Conservation (phyloP, 2,113 vertebrate species). For the Rynchops niger region DNA sequence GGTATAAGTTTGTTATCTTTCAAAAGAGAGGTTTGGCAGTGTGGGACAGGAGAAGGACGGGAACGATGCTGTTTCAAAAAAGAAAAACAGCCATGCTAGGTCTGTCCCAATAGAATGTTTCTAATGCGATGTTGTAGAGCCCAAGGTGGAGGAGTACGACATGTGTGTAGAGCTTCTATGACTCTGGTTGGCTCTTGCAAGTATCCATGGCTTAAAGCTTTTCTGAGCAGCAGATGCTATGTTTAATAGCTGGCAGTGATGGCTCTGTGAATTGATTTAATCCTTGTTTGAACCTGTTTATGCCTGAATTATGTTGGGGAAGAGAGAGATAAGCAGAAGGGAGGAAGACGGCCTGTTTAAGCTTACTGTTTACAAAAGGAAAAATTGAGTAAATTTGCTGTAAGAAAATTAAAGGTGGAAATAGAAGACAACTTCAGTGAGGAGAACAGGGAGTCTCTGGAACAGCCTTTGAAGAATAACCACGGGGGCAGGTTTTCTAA, state of each 20-base stretch:
- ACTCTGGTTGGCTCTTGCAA: background rate
- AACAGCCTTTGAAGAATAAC: background rate
- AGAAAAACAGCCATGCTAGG: background rate
- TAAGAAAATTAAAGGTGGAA: background rate
- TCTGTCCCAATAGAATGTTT: background rate
- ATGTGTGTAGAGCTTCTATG: accelerated
- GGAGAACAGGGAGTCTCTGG: background rate
- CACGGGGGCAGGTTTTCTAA: background rate
- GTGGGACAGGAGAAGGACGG: background rate
- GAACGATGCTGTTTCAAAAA: background rate
- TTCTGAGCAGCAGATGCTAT: background rate
- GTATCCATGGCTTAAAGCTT: background rate
- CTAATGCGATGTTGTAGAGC: background rate
- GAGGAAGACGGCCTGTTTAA: background rate
- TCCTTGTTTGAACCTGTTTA: background rate
- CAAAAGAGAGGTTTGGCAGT: background rate
- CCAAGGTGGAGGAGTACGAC: background rate
- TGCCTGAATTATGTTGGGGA: background rate
- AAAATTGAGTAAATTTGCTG: background rate
- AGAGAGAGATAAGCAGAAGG: background rate
- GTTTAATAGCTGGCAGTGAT: background rate
- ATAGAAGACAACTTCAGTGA: background rate
- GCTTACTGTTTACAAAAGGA: background rate
- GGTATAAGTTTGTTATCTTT: background rate
- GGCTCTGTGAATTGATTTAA: background rate